phyloP scores from a whole-genome alignment of 2,888 invertebrate species.

The Frankliniella intonsa region DNA sequence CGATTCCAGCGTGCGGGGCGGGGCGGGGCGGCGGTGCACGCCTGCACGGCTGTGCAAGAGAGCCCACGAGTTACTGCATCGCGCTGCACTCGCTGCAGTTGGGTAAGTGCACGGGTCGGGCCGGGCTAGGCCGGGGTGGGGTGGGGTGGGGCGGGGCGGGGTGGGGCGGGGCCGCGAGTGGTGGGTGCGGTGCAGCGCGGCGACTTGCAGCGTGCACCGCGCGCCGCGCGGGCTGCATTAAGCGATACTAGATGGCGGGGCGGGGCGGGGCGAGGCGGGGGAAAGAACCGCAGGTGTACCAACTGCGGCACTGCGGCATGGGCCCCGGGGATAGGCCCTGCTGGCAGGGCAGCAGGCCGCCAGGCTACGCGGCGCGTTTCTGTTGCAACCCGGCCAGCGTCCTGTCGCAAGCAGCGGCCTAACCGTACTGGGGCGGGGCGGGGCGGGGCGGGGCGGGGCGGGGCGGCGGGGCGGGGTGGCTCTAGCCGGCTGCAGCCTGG shows the following conservation, averaged over 20 bases:
- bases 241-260: not conserved
- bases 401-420: not conserved
- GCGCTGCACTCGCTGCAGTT: too few relatives aligned
- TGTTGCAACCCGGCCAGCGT: too few relatives aligned
- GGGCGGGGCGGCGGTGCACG: too few relatives aligned
- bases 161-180: too few relatives aligned
- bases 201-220: too few relatives aligned
- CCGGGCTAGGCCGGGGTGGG: too few relatives aligned
- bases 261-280: not conserved
- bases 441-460: not conserved
- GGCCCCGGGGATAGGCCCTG: not conserved
- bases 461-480: not conserved
- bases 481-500: not conserved
- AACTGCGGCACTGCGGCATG: not conserved
- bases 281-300: conserved; percentile 1
- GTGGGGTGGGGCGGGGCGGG: too few relatives aligned
- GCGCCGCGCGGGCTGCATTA: not conserved
- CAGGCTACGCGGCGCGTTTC: not conserved
- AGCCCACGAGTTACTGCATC: too few relatives aligned
- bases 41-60: too few relatives aligned
- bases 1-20: too few relatives aligned
- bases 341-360: not conserved
- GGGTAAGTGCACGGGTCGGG: too few relatives aligned
- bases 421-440: not conserved
- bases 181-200: too few relatives aligned